Evolutionary conservation across 2,888 invertebrate species (phyloP), one percentile per base, ranked within the genome.

Genomic region (Neoitamus cyanurus): DNA sequence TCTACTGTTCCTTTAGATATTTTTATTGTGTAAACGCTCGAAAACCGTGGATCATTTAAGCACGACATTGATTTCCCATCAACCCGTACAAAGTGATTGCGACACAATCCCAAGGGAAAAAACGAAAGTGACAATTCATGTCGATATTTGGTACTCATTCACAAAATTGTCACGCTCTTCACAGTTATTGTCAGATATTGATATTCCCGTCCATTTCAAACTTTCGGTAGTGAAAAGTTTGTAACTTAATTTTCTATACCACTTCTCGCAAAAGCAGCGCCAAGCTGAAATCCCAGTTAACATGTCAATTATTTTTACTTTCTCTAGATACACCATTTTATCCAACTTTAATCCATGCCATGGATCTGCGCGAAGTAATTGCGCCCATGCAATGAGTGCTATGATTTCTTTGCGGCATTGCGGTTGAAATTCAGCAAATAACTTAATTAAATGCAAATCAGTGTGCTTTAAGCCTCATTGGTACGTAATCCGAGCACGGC

Each of bases 401-500:
- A 20, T 25, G 58, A 58, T 58, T 58, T 58, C 58, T 58, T 58
- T 58, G 25, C 25, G 25, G 58, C 25, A 25, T 20, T 58, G 58
- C 25, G 58, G 58, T 58, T 20, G 20, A 58, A 58, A 58, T 25
- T 58, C 9, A 58, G 58, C 58, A 58, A 58, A 58, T 58, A 58
- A 58, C 58, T 58, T 58, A 58, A 58, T 58, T 58, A 58, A 58
- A 34, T 73, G 73, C 34, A 73, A 73, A 73, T 73, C 73, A 73
- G 20, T 15, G 34, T 5, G 0, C 15, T 70, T 70, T 69, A 72
- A 15, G 31, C 6, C 31, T 73, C 15, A 42, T 25, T 42, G 70
- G 70, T 7, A 20, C 20, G 42, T 31, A 75, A 42, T 25, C 11
- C 13, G 28, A 30, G 30, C 9, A 30, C 31, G 70, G 13, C 70